Base-by-base conservation (phyloP, 2,888 invertebrate species). In the Julus scanicus region DNA sequence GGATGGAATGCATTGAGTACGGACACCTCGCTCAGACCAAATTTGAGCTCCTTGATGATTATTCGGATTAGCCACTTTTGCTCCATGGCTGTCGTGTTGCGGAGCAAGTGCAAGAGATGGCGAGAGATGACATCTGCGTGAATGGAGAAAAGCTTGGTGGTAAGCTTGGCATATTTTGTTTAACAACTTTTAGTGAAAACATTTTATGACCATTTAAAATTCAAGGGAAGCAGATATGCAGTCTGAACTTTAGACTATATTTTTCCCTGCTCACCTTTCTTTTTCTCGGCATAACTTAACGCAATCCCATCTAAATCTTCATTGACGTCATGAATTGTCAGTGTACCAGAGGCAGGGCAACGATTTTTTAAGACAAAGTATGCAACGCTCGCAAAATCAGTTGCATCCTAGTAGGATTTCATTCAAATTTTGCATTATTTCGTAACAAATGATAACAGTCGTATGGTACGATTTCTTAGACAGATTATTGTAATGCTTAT, bases 21-120 rank as follows among this genome's bases (percentile, higher is more conserved):
- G 39, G 94, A 94, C 88, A 94, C 94, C 88, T 94, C 94, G 11
- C 96, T 95, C 89, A 98, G 93, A 0, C 96, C 95, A 3, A 98
- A 92, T 91, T 95, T 95, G 92, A 98, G 93, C 89, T 96, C 95
- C 92, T 98, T 98, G 17, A 99, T 93, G 86, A 99, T 94, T 88
- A 98, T 95, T 88, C 98, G 93, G 8, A 98, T 95, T 37, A 98
- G 93, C 98, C 98, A 99, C 93, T 97, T 97, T 90, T 96, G 94
- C 92, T 98, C 97, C 17, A 94, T 91, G 0, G 96, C 94, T 9
- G 95, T 95, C 90, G 95, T 94, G 89, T 94, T 94, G 89, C 94
- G 94, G 49, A 96, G 93, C 86, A 97, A 93, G 86, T 94, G 93
- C 88, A 94, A 93, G 89, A 98, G 94, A 89, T 94, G 94, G 48